phyloP scores from a whole-genome alignment of 1,140 invertebrate genomes.

The Arctopsyche grandis region DNA sequence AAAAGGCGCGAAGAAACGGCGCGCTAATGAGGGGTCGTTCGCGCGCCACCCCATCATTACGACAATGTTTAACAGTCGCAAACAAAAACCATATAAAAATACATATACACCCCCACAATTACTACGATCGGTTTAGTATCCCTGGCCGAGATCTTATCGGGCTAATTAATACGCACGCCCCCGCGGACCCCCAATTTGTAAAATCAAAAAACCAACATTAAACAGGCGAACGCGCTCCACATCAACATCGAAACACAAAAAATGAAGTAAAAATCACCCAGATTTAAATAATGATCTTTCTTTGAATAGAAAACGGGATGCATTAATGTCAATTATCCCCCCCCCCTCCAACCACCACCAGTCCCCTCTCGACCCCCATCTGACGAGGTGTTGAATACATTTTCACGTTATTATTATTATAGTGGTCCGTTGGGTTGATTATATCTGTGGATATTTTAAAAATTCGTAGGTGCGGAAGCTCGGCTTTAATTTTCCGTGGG shows the following conservation, averaged over 20 bases:
- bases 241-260: too few relatives aligned
- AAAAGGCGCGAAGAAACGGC: slow-evolving; percentile 3
- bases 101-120: slow-evolving; percentile 1
- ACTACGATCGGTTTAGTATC: not conserved
- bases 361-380: not conserved
- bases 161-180: slow-evolving; percentile 42
- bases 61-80: not conserved
- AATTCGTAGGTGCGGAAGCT: not conserved
- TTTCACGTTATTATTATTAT: not conserved
- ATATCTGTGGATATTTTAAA: not conserved
- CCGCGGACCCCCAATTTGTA: slow-evolving; percentile 34
- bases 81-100: too few relatives aligned
- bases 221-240: not conserved
- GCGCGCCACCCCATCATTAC: not conserved
- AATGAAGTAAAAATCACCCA: not conserved
- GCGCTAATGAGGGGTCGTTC: not conserved
- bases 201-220: slow-evolving; percentile 32
- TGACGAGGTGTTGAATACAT: not conserved
- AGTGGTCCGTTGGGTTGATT: not conserved
- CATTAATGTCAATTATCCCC: slow-evolving; percentile 29
- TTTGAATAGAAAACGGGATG: not conserved
- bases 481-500: not conserved
- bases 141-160: slow-evolving; percentile 43
- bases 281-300: slow-evolving; percentile 35
- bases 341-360: not conserved